phyloP scores from a whole-genome alignment of 1,140 invertebrate species.

The Armadillidium nasatum region DNA sequence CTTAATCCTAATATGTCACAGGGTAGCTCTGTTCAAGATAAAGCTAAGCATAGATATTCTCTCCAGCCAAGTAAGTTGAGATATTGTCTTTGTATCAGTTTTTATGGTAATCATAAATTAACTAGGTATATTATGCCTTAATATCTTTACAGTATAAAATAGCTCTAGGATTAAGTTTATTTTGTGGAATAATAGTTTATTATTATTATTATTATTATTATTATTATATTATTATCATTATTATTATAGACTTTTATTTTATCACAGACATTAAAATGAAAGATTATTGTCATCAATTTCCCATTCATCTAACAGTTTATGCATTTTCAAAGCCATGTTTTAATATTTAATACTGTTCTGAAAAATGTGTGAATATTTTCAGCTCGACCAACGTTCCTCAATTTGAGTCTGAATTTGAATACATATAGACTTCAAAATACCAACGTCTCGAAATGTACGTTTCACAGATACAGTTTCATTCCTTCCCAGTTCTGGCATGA shows the following conservation, averaged over 20 bases:
- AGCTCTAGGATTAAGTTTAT: neutral
- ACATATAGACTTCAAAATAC: slow-evolving; percentile 79
- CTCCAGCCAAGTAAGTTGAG: slow-evolving; percentile 40
- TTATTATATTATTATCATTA: slow-evolving; percentile 13
- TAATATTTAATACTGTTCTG: too few species aligned
- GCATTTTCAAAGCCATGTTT: too few species aligned
- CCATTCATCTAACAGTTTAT: too few species aligned
- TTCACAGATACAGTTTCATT: slow-evolving; percentile 35
- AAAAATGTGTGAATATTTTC: slow-evolving; percentile 57
- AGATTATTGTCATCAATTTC: too few species aligned
- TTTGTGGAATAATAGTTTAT: neutral
- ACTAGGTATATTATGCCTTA: too few species aligned
- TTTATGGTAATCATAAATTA: too few species aligned
- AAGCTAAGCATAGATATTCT: slow-evolving; percentile 41
- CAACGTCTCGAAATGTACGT: slow-evolving; percentile 58
- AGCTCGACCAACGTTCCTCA: slow-evolving; percentile 94
- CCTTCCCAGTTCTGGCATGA: slow-evolving; percentile 38
- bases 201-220: slow-evolving; percentile 17
- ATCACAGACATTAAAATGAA: too few species aligned
- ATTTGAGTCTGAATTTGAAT: slow-evolving; percentile 89
- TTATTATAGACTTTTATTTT: neutral
- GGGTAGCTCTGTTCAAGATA: slow-evolving; percentile 27
- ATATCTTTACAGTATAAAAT: neutral
- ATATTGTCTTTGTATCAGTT: slow-evolving; percentile 4
- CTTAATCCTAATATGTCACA: slow-evolving; percentile 42